Conservation (phyloP, 2,113 vertebrate genomes). For the Dunckerocampus dactyliophorus region DNA sequence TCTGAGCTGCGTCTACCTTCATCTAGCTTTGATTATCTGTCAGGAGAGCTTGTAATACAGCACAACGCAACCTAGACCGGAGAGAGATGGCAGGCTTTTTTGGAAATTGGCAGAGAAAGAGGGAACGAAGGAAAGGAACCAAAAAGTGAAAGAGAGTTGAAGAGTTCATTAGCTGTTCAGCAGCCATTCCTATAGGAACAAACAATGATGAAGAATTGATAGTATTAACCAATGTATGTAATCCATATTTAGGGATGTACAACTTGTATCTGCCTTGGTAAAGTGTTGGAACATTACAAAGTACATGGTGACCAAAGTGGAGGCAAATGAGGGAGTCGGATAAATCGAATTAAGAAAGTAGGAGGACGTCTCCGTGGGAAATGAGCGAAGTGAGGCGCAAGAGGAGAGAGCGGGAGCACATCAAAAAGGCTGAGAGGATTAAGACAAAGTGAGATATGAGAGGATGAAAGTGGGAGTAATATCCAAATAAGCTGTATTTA, state of each 20-base stretch:
- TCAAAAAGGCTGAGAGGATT: not conserved
- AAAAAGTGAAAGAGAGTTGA: not conserved
- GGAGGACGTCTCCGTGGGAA: not conserved
- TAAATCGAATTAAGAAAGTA: not conserved
- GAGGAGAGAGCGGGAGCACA: not conserved
- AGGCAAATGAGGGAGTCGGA: not conserved
- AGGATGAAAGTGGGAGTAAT: not conserved
- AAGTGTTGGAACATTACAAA: not conserved
- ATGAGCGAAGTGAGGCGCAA: not conserved
- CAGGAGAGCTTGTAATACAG: slow-evolving; percentile 42
- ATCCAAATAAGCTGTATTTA: slow-evolving; percentile 1
- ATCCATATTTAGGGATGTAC: not conserved
- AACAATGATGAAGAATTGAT: not conserved
- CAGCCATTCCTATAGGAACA: not conserved
- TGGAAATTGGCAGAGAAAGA: not conserved
- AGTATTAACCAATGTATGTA: not conserved
- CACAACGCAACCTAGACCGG: slow-evolving; percentile 8
- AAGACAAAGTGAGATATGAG: slow-evolving; percentile 2
- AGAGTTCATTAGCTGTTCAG: slow-evolving; percentile 2
- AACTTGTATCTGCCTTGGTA: not conserved
- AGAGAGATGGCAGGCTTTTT: not conserved
- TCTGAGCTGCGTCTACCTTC: slow-evolving; percentile 25
- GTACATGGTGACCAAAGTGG: not conserved
- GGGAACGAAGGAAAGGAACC: not conserved
- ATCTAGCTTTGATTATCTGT: slow-evolving; percentile 52